Evolutionary conservation across 1,140 invertebrate genomes (phyloP).

Genomic region (Rhynchophorus ferrugineus): DNA sequence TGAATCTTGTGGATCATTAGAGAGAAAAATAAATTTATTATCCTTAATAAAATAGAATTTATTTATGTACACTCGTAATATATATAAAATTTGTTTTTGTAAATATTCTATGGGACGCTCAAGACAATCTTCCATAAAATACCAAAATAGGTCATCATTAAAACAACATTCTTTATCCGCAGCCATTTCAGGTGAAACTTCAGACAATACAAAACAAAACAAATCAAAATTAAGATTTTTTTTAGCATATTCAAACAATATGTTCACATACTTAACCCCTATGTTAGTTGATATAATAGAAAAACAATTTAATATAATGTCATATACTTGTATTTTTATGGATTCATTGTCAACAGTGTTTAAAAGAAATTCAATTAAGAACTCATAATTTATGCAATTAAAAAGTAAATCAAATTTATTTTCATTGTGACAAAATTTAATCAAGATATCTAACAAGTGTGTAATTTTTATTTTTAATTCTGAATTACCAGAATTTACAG

Average conservation of each 20-base stretch:
- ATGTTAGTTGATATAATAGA: neutral
- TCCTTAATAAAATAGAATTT: constrained; percentile 4
- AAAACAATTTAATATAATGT: constrained; percentile 11
- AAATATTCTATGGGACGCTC: neutral
- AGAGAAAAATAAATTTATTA: constrained; percentile 13
- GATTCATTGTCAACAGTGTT: neutral
- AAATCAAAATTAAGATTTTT: constrained; percentile 13
- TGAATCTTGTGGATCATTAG: constrained; percentile 14
- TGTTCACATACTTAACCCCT: constrained; percentile 2
- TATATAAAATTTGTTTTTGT: constrained; percentile 19
- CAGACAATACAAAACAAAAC: constrained; percentile 8
- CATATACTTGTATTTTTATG: neutral
- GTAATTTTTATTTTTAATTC: constrained; percentile 1
- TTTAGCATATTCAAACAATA: constrained; percentile 8
- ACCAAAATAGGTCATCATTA: constrained; percentile 7
- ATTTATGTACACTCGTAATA: constrained; percentile 12
- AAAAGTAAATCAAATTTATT: constrained; percentile 2
- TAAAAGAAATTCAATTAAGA: constrained; percentile 3
- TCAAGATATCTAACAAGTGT: constrained; percentile 11
- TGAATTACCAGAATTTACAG: neutral
- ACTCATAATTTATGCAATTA: neutral
- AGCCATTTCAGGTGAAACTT: neutral
- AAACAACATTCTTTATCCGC: constrained; percentile 2
- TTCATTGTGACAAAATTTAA: constrained; percentile 1
- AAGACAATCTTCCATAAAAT: constrained; percentile 5